Evolutionary conservation across 1,140 invertebrate species (phyloP).

Genomic region (Orius laevigatus): DNA sequence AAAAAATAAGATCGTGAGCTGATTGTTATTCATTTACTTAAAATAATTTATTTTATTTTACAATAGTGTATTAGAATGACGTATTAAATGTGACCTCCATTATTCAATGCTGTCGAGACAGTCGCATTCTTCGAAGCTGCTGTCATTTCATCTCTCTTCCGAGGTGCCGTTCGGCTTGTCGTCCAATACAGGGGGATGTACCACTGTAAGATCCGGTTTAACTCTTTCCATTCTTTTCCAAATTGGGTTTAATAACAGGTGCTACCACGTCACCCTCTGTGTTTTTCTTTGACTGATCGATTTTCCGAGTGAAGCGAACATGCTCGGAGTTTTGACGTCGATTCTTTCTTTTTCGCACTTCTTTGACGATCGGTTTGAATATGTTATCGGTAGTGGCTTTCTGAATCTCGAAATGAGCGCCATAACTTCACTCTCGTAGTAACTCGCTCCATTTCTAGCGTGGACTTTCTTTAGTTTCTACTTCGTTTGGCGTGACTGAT

Average conservation of each 20-base stretch:
- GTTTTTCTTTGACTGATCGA: neutral
- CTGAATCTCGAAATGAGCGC: neutral
- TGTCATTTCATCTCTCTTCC: too few species aligned
- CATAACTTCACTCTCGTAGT: neutral
- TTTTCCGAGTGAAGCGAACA: too few species aligned
- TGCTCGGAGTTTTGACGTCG: neutral
- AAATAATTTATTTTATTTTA: too few species aligned
- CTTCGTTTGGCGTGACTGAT: neutral
- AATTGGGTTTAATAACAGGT: neutral
- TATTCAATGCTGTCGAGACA: too few species aligned
- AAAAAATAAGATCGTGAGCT: too few species aligned
- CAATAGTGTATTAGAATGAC: too few species aligned
- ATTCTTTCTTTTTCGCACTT: neutral
- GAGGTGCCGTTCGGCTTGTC: too few species aligned
- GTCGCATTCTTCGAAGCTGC: too few species aligned
- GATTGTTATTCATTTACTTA: too few species aligned
- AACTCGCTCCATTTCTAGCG: neutral
- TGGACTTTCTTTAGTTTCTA: neutral
- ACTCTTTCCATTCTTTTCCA: neutral
- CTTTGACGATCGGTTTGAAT: neutral
- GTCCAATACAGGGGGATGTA: too few species aligned
- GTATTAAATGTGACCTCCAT: too few species aligned
- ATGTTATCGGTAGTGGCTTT: neutral
- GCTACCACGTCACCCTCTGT: neutral
- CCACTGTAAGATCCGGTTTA: neutral